Evolutionary conservation across 2,113 vertebrate species (phyloP), one percentile per base, ranked within the genome.

Genomic region (Gopherus flavomarginatus): DNA sequence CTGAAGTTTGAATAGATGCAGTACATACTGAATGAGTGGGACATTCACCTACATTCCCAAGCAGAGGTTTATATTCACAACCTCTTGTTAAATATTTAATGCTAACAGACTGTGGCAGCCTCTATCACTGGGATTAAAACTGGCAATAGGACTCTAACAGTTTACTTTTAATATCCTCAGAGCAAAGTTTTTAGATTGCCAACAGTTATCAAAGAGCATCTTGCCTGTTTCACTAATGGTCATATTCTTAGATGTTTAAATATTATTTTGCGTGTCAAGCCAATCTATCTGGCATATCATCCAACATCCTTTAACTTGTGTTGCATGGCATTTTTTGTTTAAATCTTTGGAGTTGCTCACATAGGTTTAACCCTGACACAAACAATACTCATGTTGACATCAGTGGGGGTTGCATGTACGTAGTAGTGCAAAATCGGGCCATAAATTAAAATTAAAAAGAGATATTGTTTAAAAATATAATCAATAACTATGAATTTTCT

Each of bases 111-210:
- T 96, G 88, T 91, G 93, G 93, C 96, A 96, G 94, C 89, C 97
- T 96, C 0, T 93, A 95, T 92, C 92, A 89, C 88, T 65, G 77
- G 86, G 95, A 95, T 97, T 97, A 95, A 95, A 97, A 94, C 92
- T 94, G 92, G 92, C 96, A 97, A 90, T 81, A 17, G 69, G 94
- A 94, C 1, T 91, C 65, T 82, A 97, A 91, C 91, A 85, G 85
- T 97, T 97, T 96, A 94, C 94, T 98, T 97, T 97, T 91, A 95
- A 96, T 95, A 94, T 93, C 95, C 96, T 97, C 96, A 94, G 91
- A 97, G 94, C 95, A 95, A 96, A 96, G 93, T 97, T 97, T 97
- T 96, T 79, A 85, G 86, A 88, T 97, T 97, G 97, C 95, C 97
- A 97, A n/a, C 96, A 91, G 87, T 87, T 96, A 96, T 96, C 95